Conservation (phyloP, 1,140 invertebrate species). For the Pseudobourletiella spinata region DNA sequence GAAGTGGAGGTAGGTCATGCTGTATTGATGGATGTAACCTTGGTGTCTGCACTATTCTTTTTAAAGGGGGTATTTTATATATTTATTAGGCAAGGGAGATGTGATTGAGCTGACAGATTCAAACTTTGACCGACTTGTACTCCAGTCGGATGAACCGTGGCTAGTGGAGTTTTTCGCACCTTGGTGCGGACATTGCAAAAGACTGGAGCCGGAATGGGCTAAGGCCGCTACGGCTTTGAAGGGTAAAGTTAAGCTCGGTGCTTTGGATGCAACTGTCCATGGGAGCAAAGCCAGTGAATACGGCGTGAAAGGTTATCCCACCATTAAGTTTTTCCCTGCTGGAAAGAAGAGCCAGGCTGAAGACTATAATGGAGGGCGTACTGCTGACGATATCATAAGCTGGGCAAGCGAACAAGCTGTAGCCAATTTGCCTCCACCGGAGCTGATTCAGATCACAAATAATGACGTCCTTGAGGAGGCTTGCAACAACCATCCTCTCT, state of each 20-base stretch:
- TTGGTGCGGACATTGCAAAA: conserved; percentile 63
- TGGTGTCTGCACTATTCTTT: too few species aligned
- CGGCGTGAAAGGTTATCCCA: conserved; percentile 86
- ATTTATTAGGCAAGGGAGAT: conserved; percentile 52
- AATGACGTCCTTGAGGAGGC: conserved; percentile 57
- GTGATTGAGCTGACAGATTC: conserved; percentile 88
- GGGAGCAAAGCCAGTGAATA: conserved; percentile 65
- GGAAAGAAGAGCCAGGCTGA: conserved; percentile 62
- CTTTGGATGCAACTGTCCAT: conserved; percentile 91
- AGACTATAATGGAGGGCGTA: conserved; percentile 75
- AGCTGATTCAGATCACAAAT: conserved; percentile 42
- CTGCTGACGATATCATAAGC: conserved; percentile 76
- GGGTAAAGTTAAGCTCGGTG: conserved; percentile 88
- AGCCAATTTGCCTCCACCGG: conserved; percentile 22
- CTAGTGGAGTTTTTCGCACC: conserved; percentile 96
- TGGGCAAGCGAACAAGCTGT: conserved; percentile 54
- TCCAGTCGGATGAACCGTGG: conserved; percentile 88
- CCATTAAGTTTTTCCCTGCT: conserved; percentile 87
- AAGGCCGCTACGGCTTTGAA: conserved; percentile 87
- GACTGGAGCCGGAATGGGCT: conserved; percentile 88
- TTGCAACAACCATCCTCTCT: conserved; percentile 80
- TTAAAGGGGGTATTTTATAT: too few species aligned
- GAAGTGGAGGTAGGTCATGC: too few species aligned
- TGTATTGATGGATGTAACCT: too few species aligned
- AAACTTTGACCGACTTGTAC: conserved; percentile 85